These are phyloP conservation scores for Tenebrosternarchus preto DNA, from an alignment of 2,113 vertebrate genomes.

Conservation along the genomic window DNA sequence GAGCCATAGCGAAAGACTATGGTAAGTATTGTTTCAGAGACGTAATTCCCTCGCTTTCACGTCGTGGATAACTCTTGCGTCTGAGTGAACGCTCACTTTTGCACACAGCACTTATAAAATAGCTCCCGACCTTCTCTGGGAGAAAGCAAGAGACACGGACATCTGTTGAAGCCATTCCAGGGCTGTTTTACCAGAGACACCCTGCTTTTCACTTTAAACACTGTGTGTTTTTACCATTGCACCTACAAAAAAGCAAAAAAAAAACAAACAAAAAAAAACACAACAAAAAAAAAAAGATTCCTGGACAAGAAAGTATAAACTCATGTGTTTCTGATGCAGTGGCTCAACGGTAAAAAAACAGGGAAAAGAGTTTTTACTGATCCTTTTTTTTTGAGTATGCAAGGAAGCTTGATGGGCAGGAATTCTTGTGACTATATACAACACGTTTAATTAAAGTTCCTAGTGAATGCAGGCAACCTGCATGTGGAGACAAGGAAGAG, in stretches of 20 bases:
- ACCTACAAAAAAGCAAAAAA: background rate
- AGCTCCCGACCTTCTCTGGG: slow-evolving; percentile 40
- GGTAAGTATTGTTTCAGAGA: slow-evolving; percentile 57
- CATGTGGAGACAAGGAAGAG: slow-evolving; percentile 72
- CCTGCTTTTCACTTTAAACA: slow-evolving; percentile 37
- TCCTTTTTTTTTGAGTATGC: background rate
- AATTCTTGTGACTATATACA: slow-evolving; percentile 57
- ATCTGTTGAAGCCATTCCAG: slow-evolving; percentile 49
- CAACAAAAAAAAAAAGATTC: background rate
- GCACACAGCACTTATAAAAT: slow-evolving; percentile 38
- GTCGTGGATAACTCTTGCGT: slow-evolving; percentile 47
- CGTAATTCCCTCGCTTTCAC: slow-evolving; percentile 43
- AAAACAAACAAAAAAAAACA: too few species aligned
- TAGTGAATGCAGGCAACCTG: slow-evolving; percentile 58
- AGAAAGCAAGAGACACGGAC: slow-evolving; percentile 45
- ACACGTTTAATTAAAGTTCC: slow-evolving; percentile 69
- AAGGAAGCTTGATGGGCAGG: slow-evolving; percentile 37
- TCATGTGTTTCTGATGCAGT: slow-evolving; percentile 1
- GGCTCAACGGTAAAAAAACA: slow-evolving; percentile 1
- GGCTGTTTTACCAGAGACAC: slow-evolving; percentile 33
- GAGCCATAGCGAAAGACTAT: slow-evolving; percentile 53
- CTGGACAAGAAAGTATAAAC: slow-evolving; percentile 9
- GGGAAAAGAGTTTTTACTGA: background rate
- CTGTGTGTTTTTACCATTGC: slow-evolving; percentile 37
- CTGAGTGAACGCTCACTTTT: slow-evolving; percentile 39